Evolutionary conservation across 2,888 invertebrate genomes (phyloP).

Genomic region (Lepidochitona cinerea): DNA sequence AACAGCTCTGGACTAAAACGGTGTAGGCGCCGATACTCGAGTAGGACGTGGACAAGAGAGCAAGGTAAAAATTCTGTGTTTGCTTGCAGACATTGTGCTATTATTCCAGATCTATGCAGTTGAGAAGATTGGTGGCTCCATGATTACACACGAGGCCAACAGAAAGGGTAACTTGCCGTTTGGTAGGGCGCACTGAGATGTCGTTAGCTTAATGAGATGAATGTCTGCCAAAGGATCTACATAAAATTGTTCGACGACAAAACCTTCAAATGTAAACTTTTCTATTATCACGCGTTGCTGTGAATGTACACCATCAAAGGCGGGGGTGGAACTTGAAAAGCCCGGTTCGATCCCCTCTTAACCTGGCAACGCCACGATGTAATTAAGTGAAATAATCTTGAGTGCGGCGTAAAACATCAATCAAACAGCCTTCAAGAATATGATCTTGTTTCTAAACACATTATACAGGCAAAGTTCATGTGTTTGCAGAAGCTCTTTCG

Average conservation of each 20-base stretch:
- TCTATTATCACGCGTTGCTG: too few species aligned
- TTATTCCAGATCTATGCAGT: slow-evolving; percentile 29
- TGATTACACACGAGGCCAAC: slow-evolving; percentile 14
- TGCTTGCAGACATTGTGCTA: slow-evolving; percentile 23
- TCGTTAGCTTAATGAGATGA: slow-evolving; percentile 39
- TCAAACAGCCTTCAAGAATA: too few species aligned
- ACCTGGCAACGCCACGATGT: too few species aligned
- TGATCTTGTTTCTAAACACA: too few species aligned
- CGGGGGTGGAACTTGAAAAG: too few species aligned
- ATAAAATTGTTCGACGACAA: slow-evolving; percentile 33
- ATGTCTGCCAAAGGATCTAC: slow-evolving; percentile 32
- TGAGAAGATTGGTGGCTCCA: neutral
- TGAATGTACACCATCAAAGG: too few species aligned
- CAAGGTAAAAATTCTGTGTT: slow-evolving; percentile 24
- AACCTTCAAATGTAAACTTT: too few species aligned
- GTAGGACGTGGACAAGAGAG: slow-evolving; percentile 20
- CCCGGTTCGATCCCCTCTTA: too few species aligned
- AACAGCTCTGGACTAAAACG: slow-evolving; percentile 22
- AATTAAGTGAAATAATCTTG: too few species aligned
- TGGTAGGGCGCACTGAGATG: slow-evolving; percentile 31
- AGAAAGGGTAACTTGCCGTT: slow-evolving; percentile 22
- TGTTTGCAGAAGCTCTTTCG: too few species aligned
- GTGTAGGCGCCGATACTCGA: slow-evolving; percentile 18
- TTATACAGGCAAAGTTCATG: too few species aligned
- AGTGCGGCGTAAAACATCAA: too few species aligned